Percentiles rank a stretch among this genome's conserved stretches.
Conservation (phyloP, 2,113 vertebrate species). For the Mohoua ochrocephala region DNA sequence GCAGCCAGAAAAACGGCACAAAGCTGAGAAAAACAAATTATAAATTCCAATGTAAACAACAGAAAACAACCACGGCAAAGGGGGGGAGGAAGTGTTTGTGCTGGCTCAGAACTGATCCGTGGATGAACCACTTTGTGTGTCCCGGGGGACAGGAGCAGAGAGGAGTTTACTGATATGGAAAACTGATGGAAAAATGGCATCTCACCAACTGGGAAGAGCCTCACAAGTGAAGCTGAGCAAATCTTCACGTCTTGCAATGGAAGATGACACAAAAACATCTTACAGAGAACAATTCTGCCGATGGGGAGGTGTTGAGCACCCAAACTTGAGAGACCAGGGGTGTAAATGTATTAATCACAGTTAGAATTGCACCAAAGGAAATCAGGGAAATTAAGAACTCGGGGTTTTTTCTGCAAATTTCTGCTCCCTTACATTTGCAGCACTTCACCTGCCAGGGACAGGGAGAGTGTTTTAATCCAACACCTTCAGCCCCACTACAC, state of each 20-base stretch:
- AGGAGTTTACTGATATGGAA: rapidly evolving
- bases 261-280: neutral
- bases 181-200: neutral
- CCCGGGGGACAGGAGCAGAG: neutral
- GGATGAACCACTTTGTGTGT: neutral
- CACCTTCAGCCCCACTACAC: neutral
- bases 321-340: neutral
- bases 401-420: rapidly evolving
- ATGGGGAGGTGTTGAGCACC: neutral
- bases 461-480: neutral
- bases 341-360: neutral
- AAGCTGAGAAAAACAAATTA: neutral
- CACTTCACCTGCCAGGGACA: neutral
- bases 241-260: too few species aligned
- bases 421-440: neutral
- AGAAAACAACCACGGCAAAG: neutral
- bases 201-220: rapidly evolving
- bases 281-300: neutral
- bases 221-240: neutral
- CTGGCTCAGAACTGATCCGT: neutral
- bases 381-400: neutral
- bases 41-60: neutral
- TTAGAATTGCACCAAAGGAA: neutral
- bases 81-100: neutral
- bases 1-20: neutral